These are phyloP conservation scores for Melospiza melodia DNA, from an alignment of 2,113 vertebrate species.

Conservation along the genomic window DNA sequence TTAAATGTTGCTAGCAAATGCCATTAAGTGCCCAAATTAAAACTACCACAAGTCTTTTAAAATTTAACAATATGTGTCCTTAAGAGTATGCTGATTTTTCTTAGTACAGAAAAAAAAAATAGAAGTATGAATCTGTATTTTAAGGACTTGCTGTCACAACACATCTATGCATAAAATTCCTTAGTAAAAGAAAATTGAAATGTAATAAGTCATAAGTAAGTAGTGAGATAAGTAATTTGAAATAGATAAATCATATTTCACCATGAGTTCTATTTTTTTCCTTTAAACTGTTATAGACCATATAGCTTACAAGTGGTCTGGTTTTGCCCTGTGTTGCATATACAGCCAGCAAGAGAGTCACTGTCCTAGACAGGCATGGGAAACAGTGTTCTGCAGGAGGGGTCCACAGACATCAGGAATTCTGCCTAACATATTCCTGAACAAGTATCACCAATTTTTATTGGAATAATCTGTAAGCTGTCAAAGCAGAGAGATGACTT, in stretches of 20 bases:
- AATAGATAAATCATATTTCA: neutral
- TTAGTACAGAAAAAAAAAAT: neutral
- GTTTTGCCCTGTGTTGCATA: neutral
- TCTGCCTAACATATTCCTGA: neutral
- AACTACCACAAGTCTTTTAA: slow-evolving; percentile 48
- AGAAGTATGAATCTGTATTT: neutral
- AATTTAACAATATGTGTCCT: slow-evolving; percentile 42
- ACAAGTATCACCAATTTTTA: neutral
- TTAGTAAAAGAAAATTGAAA: neutral
- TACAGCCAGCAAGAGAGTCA: neutral
- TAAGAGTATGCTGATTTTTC: slow-evolving; percentile 31
- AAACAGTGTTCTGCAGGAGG: neutral
- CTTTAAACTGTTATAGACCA: neutral
- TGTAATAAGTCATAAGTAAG: no score
- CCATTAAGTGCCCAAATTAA: slow-evolving; percentile 57
- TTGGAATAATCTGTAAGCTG: neutral
- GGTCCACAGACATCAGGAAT: neutral
- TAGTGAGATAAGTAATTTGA: neutral
- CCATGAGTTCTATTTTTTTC: neutral
- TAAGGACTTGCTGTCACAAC: neutral
- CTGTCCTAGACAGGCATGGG: neutral
- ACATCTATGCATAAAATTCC: neutral
- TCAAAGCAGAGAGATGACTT: neutral
- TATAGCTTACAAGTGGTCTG: neutral
- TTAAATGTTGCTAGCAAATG: slow-evolving; percentile 61